A percentile compares a stretch with the other conserved stretches of the same genome.
These are phyloP conservation scores for Bombus picipes DNA, from an alignment of 1,140 invertebrate species.

Conservation along the genomic window DNA sequence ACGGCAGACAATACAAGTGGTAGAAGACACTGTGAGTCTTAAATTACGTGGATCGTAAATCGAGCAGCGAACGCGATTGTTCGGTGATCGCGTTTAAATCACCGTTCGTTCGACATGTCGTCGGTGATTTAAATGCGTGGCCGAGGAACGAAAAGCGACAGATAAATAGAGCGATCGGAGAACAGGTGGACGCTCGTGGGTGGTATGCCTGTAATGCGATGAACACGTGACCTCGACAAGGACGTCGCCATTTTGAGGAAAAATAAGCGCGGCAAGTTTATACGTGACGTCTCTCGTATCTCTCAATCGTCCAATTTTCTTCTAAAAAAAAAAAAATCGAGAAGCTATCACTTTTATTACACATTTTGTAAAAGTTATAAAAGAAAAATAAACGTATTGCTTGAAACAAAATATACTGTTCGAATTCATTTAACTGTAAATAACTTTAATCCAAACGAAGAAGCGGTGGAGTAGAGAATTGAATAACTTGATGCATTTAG, in stretches of 20 bases:
- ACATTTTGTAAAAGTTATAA: neutral
- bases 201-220: slow-evolving; percentile 30
- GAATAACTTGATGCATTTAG: neutral
- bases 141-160: slow-evolving; percentile 26
- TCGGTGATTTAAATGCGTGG: slow-evolving; percentile 67
- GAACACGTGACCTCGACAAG: slow-evolving; percentile 79
- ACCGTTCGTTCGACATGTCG: slow-evolving; percentile 8
- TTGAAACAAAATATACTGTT: neutral
- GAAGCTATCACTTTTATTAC: neutral
- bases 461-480: neutral
- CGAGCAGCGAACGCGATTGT: neutral
- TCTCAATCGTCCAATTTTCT: neutral
- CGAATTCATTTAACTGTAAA: neutral
- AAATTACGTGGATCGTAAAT: neutral
- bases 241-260: slow-evolving; percentile 77
- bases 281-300: neutral
- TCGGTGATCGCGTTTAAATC: slow-evolving; percentile 50
- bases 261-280: slow-evolving; percentile 56
- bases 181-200: slow-evolving; percentile 49
- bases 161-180: slow-evolving; percentile 44
- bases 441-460: neutral
- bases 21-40: neutral
- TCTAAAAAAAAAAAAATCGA: neutral
- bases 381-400: neutral
- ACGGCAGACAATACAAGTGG: neutral